These are phyloP conservation scores for Leptodactylus fuscus DNA, from an alignment of 2,113 vertebrate genomes.

Conservation along the genomic window DNA sequence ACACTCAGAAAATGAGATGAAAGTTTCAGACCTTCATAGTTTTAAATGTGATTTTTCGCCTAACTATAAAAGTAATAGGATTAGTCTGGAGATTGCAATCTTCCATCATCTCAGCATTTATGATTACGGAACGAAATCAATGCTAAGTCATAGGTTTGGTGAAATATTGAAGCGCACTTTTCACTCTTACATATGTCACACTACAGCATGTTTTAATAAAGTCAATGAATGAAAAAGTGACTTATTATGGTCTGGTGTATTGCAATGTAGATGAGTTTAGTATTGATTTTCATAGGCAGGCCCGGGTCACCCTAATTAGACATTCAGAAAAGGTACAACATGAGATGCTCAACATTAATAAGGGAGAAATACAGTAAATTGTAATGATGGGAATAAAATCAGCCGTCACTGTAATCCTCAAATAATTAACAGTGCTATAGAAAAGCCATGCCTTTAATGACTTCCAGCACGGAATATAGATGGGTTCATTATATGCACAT, in stretches of 20 bases:
- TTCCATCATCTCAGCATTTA: constrained; percentile 79
- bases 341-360: constrained; percentile 73
- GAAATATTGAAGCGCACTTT: constrained; percentile 81
- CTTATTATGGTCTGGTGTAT: constrained; percentile 72
- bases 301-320: constrained; percentile 72
- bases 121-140: constrained; percentile 83
- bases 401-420: constrained; percentile 74
- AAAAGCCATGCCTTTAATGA: constrained; percentile 68
- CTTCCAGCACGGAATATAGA: constrained; percentile 65
- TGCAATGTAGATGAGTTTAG: constrained; percentile 75
- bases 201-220: constrained; percentile 82
- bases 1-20: constrained; percentile 71
- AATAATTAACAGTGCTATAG: constrained; percentile 71
- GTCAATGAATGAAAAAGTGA: constrained; percentile 77
- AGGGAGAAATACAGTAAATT: constrained; percentile 71
- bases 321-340: constrained; percentile 68
- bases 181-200: constrained; percentile 78
- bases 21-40: constrained; percentile 73
- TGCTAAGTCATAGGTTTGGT: constrained; percentile 81
- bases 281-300: constrained; percentile 79
- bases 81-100: constrained; percentile 78
- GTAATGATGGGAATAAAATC: constrained; percentile 70
- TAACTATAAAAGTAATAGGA: constrained; percentile 71
- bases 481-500: constrained; percentile 64
- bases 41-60: constrained; percentile 76